Base-by-base conservation (phyloP, 1,140 invertebrate species). In the Orchestia grillus region DNA sequence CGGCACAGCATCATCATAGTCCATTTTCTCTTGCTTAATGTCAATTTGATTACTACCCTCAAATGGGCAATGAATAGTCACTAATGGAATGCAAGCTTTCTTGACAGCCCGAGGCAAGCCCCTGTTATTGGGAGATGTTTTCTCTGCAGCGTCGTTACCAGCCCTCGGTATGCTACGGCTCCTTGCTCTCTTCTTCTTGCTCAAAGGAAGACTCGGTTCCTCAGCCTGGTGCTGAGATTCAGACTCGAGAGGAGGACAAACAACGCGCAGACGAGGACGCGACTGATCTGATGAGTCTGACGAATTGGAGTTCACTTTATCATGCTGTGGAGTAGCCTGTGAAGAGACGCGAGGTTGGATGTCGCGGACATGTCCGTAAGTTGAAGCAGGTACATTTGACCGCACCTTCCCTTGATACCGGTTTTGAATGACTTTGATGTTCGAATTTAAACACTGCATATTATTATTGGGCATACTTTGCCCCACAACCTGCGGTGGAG, bases 31-130 rank as follows among this genome's bases (percentile, higher is more conserved):
- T 45, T 94, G 92, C 92, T 94, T 94, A 19, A 94, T 94, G 1
- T 94, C 92, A 94, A 94, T 45, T 8, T 94, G 41, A 44, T 94
- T 36, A 19, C 47, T 45, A 40, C 3, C 40, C 23, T 94, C 92
- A 1, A 94, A 94, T 6, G 92, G 92, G n/a, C 44, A 45, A 47
- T 94, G 92, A 23, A 94, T 94, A 4, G 92, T 94, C 44, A 94
- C 92, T 94, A 94, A 45, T 11, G 43, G 92, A 94, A 94, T 44
- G 44, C 92, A 94, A 36, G 92, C 92, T 94, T 94, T 94, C 44
- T 94, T 94, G 8, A 44, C 40, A 94, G 44, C 11, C 44, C 44
- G 92, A 45, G 44, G 36, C 41, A 15, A 45, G 92, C 47, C 88
- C n/a, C 42, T 15, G 28, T 36, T 77, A 15, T 77, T 77, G 62